A percentile compares a stretch with the other conserved stretches of the same genome.
These are phyloP conservation scores for Champsocephalus gunnari DNA, from an alignment of 2,797 vertebrate genomes.

Conservation along the genomic window DNA sequence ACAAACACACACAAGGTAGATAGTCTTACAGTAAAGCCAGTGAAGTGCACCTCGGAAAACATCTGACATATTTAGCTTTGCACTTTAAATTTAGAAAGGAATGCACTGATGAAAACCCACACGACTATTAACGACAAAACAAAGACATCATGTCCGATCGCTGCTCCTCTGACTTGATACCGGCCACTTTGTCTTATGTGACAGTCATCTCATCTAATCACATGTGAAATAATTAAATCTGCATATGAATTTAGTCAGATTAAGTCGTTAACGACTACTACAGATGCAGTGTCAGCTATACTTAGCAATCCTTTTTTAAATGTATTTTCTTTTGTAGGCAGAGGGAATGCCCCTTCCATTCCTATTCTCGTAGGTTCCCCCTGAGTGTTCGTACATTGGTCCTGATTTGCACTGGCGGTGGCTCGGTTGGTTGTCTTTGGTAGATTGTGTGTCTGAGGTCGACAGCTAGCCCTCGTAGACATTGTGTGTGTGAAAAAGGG, in stretches of 20 bases:
- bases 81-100: slow-evolving; percentile 73
- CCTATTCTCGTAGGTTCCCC: slow-evolving; percentile 47
- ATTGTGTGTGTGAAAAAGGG: slow-evolving; percentile 23
- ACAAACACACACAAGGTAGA: slow-evolving; percentile 29
- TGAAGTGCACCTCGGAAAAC: slow-evolving; percentile 71
- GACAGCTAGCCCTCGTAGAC: slow-evolving; percentile 22
- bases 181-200: slow-evolving; percentile 27
- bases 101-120: slow-evolving; percentile 65
- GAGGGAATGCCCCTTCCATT: slow-evolving; percentile 55
- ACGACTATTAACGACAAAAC: slow-evolving; percentile 63
- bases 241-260: slow-evolving; percentile 15
- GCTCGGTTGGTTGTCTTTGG: slow-evolving; percentile 46
- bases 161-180: slow-evolving; percentile 42
- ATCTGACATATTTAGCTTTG: slow-evolving; percentile 66
- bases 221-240: slow-evolving; percentile 31
- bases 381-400: slow-evolving; percentile 31
- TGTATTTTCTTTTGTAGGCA: slow-evolving; percentile 20
- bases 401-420: slow-evolving; percentile 51
- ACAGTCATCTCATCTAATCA: slow-evolving; percentile 31
- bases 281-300: slow-evolving; percentile 8
- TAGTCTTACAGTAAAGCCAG: slow-evolving; percentile 35
- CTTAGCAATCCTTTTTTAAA: slow-evolving; percentile 12
- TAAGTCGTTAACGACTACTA: slow-evolving; percentile 25
- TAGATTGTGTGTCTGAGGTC: slow-evolving; percentile 48
- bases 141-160: slow-evolving; percentile 57